Evolutionary conservation across 1,140 invertebrate species (phyloP), one percentile per base, ranked within the genome.

Genomic region (Conus ventricosus): DNA sequence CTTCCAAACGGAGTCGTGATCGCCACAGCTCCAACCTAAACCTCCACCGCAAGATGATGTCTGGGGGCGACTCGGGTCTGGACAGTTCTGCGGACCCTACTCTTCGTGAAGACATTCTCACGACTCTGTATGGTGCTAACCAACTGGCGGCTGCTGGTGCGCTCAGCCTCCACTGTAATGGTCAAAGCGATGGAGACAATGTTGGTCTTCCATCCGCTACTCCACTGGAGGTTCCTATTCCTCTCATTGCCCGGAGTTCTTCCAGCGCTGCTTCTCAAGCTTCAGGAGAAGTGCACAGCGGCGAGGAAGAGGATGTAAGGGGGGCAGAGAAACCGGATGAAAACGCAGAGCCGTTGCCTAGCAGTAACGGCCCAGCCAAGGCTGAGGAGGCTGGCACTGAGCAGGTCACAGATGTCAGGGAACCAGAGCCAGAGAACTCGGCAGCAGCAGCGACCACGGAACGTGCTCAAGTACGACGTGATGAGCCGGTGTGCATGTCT

Each of bases 11-110:
- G 83, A 98, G 97, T 90, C 96, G 98, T 88, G 98, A 99, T 93
- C 96, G 98, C 5, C 98, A 99, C 94, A 98, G 98, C 92, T 97
- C 98, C 0, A 99, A 99, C 94, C 95, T 98, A 60, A 99, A 98
- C 93, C 96, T 99, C 23, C 98, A 99, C 93, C 90, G 93, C 2
- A 93, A 92, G 80, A 85, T 94, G n/a, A 88, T 94, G 25, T 94
- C 94, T 20, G 93, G 93, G 15, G 80, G 90, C 4, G 92, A 91
- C 3, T 84, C 87, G 13, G 85, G 90, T 53, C 63, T 88, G 23
- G 87, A 87, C 71, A 75, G 88, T 53, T 87, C 91, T 27, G 78
- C 90, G 51, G 91, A 91, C 76, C 89, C 88, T 86, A 90, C 90
- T 53, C 90, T 91, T 4, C 89, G 90, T 51, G 91, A 91, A 5